Evolutionary conservation across 2,888 invertebrate species (phyloP).

Genomic region (Melangyna quadrimaculata): DNA sequence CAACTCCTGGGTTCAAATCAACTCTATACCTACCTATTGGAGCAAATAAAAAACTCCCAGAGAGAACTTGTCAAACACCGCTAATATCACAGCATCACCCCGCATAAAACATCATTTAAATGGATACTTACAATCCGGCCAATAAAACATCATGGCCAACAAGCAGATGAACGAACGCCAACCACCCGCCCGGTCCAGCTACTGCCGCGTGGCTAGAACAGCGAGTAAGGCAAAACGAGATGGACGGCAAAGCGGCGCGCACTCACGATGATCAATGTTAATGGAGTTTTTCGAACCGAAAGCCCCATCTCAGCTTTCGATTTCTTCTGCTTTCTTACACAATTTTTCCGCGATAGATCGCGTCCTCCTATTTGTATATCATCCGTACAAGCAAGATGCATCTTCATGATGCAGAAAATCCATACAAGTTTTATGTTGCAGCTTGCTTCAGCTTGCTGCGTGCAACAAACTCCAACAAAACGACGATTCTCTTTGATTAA

Average conservation of each 20-base stretch:
- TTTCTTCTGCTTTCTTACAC: constrained; percentile 23
- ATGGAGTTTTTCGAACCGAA: constrained; percentile 44
- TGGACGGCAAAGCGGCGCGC: neutral
- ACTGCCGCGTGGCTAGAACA: neutral
- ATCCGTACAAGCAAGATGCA: constrained; percentile 42
- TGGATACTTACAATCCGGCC: constrained; percentile 48
- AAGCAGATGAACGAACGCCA: constrained; percentile 43
- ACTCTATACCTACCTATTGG: neutral
- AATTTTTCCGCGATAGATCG: constrained; percentile 46
- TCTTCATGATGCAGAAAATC: constrained; percentile 31
- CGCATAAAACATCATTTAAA: constrained; percentile 63
- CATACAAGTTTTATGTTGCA: neutral
- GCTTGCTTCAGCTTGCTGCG: constrained; percentile 31
- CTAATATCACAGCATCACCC: constrained; percentile 55
- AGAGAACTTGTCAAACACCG: constrained; percentile 56
- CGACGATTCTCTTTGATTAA: constrained; percentile 65
- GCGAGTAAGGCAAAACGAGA: neutral
- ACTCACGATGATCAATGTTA: constrained; percentile 63
- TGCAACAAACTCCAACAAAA: constrained; percentile 46
- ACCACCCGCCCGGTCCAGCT: neutral
- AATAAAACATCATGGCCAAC: constrained; percentile 60
- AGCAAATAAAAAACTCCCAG: neutral
- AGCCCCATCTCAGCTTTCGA: constrained; percentile 42
- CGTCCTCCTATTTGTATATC: constrained; percentile 63
- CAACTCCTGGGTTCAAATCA: constrained; percentile 43